Base-by-base conservation (phyloP, 2,113 vertebrate genomes). In the Osmerus mordax region DNA sequence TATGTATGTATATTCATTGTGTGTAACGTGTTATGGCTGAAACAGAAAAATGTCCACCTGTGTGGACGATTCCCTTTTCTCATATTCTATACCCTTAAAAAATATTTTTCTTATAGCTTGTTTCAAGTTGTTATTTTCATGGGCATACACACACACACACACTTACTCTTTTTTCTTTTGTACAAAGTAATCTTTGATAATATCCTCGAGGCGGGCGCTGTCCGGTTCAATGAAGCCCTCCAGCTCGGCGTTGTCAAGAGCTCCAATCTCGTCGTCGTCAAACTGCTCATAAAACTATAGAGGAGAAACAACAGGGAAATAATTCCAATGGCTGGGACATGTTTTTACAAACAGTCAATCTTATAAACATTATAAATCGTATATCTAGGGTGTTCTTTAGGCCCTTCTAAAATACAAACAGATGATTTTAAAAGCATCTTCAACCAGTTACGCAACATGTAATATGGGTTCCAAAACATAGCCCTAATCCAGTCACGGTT, bases 241-340 rank as follows among this genome's bases (percentile, higher is more conserved):
- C 80, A 99, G 85, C 82, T 99, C 97, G 0, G 93, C 90, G 3
- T 99, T 96, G 88, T 99, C 97, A 90, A 99, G 85, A 3, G 97
- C 92, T 67, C 97, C 97, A 56, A 99, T 98, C 88, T 99, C 97
- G 75, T 95, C 96, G 14, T 97, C 96, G 14, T 98, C 96, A 82
- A 98, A 99, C 71, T 98, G 96, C 47, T 98, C 94, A 63, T 90
- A 99, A 84, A 99, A 98, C 97, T 99, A 76, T 13, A 11, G 3
- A 55, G 56, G 71, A 63, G 65, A 25, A 3, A 28, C 28, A 61
- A 59, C 19, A 54, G 36, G n/a, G 18, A 68, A 6, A 51, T 28
- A 18, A 52, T 16, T 41, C 21, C 21, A 69, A 59, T 60, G 41
- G 7, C 41, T 47, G 41, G 41, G 41, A 28, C 25, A 28, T 11